Base-by-base conservation (phyloP, 2,113 vertebrate species). In the Diadophis punctatus region DNA sequence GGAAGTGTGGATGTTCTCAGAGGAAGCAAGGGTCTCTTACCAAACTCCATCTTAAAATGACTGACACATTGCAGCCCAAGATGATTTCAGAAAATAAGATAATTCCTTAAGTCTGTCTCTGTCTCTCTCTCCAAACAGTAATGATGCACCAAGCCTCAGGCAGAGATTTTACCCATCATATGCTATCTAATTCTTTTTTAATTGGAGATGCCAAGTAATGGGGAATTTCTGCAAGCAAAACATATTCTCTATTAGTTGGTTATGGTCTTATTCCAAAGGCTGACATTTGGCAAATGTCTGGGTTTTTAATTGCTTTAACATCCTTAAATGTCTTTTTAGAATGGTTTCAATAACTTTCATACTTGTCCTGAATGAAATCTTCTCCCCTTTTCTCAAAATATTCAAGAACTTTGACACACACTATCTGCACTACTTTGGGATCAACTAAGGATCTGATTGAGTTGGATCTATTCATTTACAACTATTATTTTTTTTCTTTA, bases 131-230 rank as follows among this genome's bases (percentile, higher is more conserved):
- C 80, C 88, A 18, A 60, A 46, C 92, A 86, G 90, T 93, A 86
- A 51, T 95, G 90, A 53, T 56, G 91, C 93, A 95, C 91, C 93
- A 1, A 25, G 93, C 95, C 96, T 93, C 60, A 92, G 39, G 55
- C 22, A 90, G 89, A 56, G 18, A 90, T 27, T 23, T 68, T 53
- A 16, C 23, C 25, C 88, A 27, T 89, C 34, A 55, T 43, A 18
- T 46, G 48, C 25, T 90, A 51, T 4, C 43, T 30, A 25, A 74
- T 90, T 49, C 46, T 90, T 89, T 43, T 27, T 46, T 27, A 58
- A 89, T 12, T 56, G 34, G 52, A 88, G 87, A 58, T 58, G n/a
- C 10, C 34, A 89, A 14, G 12, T 58, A 89, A 20, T 52, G 48
- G 60, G 20, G 30, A 46, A 27, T 10, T 51, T 90, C 46, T 34